phyloP scores from a whole-genome alignment of 2,888 invertebrate species.

The Drosophila limbata region DNA sequence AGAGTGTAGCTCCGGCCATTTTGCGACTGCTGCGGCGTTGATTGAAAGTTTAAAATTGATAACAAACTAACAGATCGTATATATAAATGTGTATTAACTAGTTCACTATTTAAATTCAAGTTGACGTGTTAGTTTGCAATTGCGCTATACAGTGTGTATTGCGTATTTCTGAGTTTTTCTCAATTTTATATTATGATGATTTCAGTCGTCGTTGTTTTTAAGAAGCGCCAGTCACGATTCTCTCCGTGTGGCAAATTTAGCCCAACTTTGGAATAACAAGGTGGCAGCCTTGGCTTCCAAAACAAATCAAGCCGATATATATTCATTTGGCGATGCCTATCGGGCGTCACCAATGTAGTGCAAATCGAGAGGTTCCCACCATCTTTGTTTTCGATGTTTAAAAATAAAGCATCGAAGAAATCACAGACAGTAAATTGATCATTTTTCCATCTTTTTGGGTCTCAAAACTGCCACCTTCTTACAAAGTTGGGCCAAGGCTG shows the following conservation, averaged over 20 bases:
- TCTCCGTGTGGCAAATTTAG: no score
- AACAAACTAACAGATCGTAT: constrained; percentile 27
- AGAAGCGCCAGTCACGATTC: constrained; percentile 83
- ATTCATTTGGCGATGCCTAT: constrained; percentile 18
- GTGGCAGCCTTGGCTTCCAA: no score
- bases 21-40: constrained; percentile 70
- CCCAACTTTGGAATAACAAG: no score
- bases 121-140: constrained; percentile 37
- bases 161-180: constrained; percentile 64
- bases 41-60: constrained; percentile 33
- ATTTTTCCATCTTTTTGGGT: no score
- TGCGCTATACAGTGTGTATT: constrained; percentile 35
- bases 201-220: constrained; percentile 69
- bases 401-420: no score
- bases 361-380: no score
- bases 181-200: constrained; percentile 56
- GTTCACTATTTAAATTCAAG: constrained; percentile 36
- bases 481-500: no score
- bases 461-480: neutral
- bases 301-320: constrained; percentile 28
- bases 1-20: constrained; percentile 96
- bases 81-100: constrained; percentile 29
- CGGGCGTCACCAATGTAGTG: no score
- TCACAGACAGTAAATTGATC: no score
- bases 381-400: no score